Percentiles rank a stretch among this genome's conserved stretches.
phyloP scores from a whole-genome alignment of 1,140 invertebrate genomes.

The Atopsyche davidsoni region DNA sequence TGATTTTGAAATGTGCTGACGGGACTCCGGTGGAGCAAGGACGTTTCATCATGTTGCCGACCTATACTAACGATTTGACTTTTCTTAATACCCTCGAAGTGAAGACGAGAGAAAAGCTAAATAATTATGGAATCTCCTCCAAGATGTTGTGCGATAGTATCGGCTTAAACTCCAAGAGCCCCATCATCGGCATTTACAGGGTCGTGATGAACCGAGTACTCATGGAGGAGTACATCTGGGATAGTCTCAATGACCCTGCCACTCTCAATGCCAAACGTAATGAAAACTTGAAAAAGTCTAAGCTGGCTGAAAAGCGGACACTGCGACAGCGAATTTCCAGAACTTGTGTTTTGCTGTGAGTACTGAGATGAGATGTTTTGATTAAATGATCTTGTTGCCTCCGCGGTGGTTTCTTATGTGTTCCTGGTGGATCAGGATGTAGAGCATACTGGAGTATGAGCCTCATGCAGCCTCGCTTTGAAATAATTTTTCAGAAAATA shows the following conservation, averaged over 20 bases:
- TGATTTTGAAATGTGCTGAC: slow-evolving; percentile 27
- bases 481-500: too few relatives aligned
- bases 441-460: too few relatives aligned
- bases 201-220: slow-evolving; percentile 43
- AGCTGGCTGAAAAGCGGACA: slow-evolving; percentile 20
- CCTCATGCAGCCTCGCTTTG: too few relatives aligned
- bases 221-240: slow-evolving; percentile 29
- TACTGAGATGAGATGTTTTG: too few relatives aligned
- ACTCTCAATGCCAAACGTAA: slow-evolving; percentile 18
- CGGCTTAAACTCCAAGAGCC: slow-evolving; percentile 39
- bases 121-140: slow-evolving; percentile 38
- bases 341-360: slow-evolving; percentile 26
- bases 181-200: slow-evolving; percentile 45
- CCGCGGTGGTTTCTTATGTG: too few relatives aligned
- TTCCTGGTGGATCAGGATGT: too few relatives aligned
- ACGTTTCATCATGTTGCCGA: slow-evolving; percentile 42
- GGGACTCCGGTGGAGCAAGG: slow-evolving; percentile 38
- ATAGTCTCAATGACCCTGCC: slow-evolving; percentile 28
- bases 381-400: too few relatives aligned
- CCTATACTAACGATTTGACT: slow-evolving; percentile 38
- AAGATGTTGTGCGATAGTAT: slow-evolving; percentile 39
- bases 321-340: slow-evolving; percentile 27
- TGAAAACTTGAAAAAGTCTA: slow-evolving; percentile 18
- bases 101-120: slow-evolving; percentile 39
- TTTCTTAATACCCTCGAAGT: slow-evolving; percentile 38